Conservation (phyloP, 2,113 vertebrate species). For the Nannobrachium achirus region DNA sequence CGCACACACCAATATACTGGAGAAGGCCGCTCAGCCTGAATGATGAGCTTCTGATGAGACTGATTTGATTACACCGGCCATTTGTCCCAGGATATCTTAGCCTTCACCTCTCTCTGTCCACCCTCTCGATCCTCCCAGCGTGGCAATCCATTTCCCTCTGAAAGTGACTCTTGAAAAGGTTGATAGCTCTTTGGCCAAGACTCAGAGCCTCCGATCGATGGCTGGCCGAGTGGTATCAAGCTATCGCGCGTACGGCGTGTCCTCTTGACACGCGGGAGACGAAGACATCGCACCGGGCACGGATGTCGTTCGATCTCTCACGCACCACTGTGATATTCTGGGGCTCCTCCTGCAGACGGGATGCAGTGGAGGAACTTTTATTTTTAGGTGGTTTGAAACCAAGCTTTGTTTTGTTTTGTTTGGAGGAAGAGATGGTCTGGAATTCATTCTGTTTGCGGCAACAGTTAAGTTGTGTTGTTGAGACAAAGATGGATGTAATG, state of each 20-base stretch:
- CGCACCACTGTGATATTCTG: not conserved
- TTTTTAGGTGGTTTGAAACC: too few relatives aligned
- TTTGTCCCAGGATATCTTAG: slow-evolving; percentile 61
- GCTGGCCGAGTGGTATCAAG: slow-evolving; percentile 31
- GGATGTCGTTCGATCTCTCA: slow-evolving; percentile 52
- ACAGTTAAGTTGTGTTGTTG: too few relatives aligned
- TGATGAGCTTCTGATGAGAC: slow-evolving; percentile 56
- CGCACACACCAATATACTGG: slow-evolving; percentile 31
- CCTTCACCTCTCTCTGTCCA: slow-evolving; percentile 26
- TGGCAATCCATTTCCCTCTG: slow-evolving; percentile 60
- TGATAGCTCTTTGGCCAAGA: slow-evolving; percentile 63
- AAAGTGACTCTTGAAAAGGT: slow-evolving; percentile 74
- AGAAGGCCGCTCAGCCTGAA: slow-evolving; percentile 50
- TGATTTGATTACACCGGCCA: slow-evolving; percentile 57
- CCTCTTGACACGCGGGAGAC: slow-evolving; percentile 31
- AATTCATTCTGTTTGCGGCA: too few relatives aligned
- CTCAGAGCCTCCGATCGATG: slow-evolving; percentile 63
- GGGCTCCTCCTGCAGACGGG: too few relatives aligned
- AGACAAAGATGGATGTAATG: too few relatives aligned
- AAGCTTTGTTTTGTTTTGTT: not conserved
- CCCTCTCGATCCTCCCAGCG: slow-evolving; percentile 24
- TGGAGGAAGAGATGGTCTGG: not conserved
- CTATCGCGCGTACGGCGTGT: slow-evolving; percentile 7
- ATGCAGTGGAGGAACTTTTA: too few relatives aligned
- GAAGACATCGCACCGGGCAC: slow-evolving; percentile 40